Base-by-base conservation (phyloP, 1,140 invertebrate species). In the Lamellibrachia luymesi region DNA sequence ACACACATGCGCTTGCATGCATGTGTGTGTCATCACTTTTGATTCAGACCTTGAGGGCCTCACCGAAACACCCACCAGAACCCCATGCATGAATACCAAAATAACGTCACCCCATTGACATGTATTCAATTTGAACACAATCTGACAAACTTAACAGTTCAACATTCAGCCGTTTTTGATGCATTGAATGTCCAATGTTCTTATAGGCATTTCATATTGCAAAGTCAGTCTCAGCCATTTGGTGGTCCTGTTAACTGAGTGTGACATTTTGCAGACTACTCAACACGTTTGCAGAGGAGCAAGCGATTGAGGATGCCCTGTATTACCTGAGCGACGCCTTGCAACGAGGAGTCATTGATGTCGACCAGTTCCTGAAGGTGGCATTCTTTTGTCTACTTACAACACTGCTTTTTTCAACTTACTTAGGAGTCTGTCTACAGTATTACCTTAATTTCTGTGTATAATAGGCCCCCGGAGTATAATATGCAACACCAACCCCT, bases 261-360 rank as follows among this genome's bases (percentile, higher is more conserved):
- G 6, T 80, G 64, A 80, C 64, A 90, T 80, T 90, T 94, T 95
- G 17, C 94, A 98, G 98, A 95, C 97, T 99, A 95, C 96, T 99
- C 52, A 98, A 98, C 97, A 97, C 98, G 56, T 99, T 98, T 97
- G 98, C 98, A 92, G 99, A 99, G 96, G 99, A 99, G 97, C 98
- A 99, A 94, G 99, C 99, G 17, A 98, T 98, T 92, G 99, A 99
- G 97, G 99, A 99, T 97, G 98, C 99, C 92, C 99, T 99, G 95
- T 99, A 99, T 96, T 99, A 99, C 96, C 97, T 99, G 95, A 98
- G 98, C n/a, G 98, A 99, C 97, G 99, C 98, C 50, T 96, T 99
- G 92, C 97, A 98, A 94, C 98, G 98, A 95, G 98, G 98, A 93
- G 98, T 99, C 4, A 98, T 99, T 95, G 98, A 99, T 97, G 96